Base-by-base conservation (phyloP, 2,113 vertebrate genomes). In the Sebastes schlegelii region DNA sequence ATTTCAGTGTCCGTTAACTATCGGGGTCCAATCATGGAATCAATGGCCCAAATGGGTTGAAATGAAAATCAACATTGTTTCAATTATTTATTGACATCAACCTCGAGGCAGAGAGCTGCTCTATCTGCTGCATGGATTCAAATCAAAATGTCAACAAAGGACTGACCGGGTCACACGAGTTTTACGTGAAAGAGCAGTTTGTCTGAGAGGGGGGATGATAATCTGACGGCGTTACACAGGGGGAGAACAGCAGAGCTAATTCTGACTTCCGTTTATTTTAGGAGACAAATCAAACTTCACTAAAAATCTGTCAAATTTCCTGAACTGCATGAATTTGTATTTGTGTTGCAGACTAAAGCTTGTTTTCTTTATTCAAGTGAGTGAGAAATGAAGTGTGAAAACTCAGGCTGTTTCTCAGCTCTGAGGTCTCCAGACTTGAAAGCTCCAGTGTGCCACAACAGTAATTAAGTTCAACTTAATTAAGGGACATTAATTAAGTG, bases 401-500 rank as follows among this genome's bases (percentile, higher is more conserved):
- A 34, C 34, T 34, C 3, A 65, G n/a, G 4, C 52, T 23, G 60
- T 46, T 58, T 57, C 70, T 83, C 49, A 74, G 73, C 71, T 71
- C 57, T 71, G 26, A 68, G 55, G 71, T 84, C 84, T 85, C 83
- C 43, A 65, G 70, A 71, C 65, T 67, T 51, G 12, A 62, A 67
- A 60, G 76, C 74, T 84, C 86, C 85, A 17, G 17, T 76, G 75
- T 45, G 82, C 45, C 76, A 43, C 4, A 0, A 8, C 23, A 55
- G 49, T 89, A 91, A 93, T 93, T 91, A 89, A n/a, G 4, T 73
- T 77, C 12, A 69, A 5, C 43, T 83, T 88, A 93, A 87, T 91
- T 89, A 92, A 69, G 40, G 23, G 51, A 26, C 16, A 26, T 55
- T 87, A 67, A 87, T 84, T 82, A 89, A 57, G 19, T 65, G 19